Evolutionary conservation across 2,888 invertebrate species (phyloP), one percentile per base, ranked within the genome.

Genomic region (Sepioteuthis lessoniana): DNA sequence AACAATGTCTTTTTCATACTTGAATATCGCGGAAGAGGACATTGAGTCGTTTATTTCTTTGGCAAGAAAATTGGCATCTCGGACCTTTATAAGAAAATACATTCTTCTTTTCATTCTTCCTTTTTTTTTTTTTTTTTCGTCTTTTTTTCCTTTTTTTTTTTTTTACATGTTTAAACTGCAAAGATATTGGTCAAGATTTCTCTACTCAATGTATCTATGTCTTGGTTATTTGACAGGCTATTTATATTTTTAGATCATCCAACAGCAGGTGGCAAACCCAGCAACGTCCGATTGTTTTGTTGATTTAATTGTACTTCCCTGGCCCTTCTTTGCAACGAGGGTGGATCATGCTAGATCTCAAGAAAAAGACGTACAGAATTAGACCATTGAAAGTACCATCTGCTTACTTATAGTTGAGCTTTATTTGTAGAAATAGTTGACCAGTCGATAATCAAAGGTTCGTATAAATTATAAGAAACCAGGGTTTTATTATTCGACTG

Each of bases 251-350:
- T 35, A 35, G 76, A 76, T 76, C 76, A n/a, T n/a, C 76, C n/a
- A n/a, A 76, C 35, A 76, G 76, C 76, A 76, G 76, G 76, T 76
- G 76, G 76, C n/a, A 76, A 76, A 76, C 76, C 76, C n/a, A 19
- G 76, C 76, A 76, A 76, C 76, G 76, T 76, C 76, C 76, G 76
- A 76, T 76, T 76, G 76, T n/a, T 76, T 76, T 76, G 76, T 35
- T 76, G 10, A 76, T n/a, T 76, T 35, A 21, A 35, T 76, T 76
- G 76, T 76, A 76, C 76, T 76, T 76, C 35, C 35, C 76, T 76
- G 76, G n/a, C 76, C 76, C n/a, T 76, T 35, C n/a, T 16, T 76
- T n/a, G 31, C 76, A 35, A 76, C 76, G 19, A 76, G 16, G 16
- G 13, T 76, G 76, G 76, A 76, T 76, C n/a, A 76, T 76, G 16